Conservation (phyloP, 2,888 invertebrate genomes). For the Augiades crinisus region DNA sequence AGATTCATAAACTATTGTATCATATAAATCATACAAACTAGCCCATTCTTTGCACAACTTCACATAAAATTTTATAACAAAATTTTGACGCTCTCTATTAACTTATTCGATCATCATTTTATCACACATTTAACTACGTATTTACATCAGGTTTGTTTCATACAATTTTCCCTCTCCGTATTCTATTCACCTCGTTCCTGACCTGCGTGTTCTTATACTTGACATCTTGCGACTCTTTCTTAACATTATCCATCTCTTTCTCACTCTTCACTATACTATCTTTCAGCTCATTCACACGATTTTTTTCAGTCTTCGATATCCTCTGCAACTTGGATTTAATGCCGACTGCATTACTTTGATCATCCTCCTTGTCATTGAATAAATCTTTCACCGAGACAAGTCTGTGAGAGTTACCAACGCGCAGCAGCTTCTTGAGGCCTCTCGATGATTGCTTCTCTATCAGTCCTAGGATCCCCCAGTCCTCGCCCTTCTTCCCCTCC, state of each 20-base stretch:
- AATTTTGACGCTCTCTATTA: background rate
- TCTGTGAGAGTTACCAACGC: conserved; percentile 67
- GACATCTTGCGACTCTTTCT: conserved; percentile 44
- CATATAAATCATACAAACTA: background rate
- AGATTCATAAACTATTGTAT: background rate
- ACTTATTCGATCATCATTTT: background rate
- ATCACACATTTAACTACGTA: conserved; percentile 29
- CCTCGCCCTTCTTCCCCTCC: conserved; percentile 47
- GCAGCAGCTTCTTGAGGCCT: conserved; percentile 56
- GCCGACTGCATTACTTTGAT: conserved; percentile 25
- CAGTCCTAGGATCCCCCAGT: conserved; percentile 79
- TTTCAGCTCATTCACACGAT: conserved; percentile 45
- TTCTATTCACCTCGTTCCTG: conserved; percentile 67
- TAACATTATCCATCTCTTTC: conserved; percentile 44
- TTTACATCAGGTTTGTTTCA: conserved; percentile 39
- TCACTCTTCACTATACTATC: conserved; percentile 29
- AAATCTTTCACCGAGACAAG: conserved; percentile 84
- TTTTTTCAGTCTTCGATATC: conserved; percentile 42
- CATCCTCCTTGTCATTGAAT: conserved; percentile 70
- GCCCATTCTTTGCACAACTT: too few relatives aligned
- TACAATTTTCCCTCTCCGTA: conserved; percentile 64
- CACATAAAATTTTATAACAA: background rate
- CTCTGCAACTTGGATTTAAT: conserved; percentile 43
- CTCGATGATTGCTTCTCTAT: conserved; percentile 67
- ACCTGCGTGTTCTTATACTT: conserved; percentile 73